phyloP scores from a whole-genome alignment of 2,888 invertebrate genomes.

The Zelleria hepariella region DNA sequence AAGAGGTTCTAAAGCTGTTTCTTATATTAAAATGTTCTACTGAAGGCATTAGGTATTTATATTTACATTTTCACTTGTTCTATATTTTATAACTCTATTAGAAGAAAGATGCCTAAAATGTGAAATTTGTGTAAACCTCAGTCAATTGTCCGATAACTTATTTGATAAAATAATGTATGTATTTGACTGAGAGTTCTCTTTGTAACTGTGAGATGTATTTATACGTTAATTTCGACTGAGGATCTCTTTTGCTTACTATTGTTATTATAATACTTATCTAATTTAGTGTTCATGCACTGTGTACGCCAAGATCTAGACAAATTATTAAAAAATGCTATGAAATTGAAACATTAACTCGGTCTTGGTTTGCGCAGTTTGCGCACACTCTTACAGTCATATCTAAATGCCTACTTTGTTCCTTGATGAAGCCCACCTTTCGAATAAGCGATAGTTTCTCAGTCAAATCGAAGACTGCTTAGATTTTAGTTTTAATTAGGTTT shows the following conservation, averaged over 20 bases:
- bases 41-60: not conserved
- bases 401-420: not conserved
- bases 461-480: slow-evolving; percentile 63
- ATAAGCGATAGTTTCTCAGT: slow-evolving; percentile 48
- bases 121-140: slow-evolving; percentile 9
- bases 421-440: slow-evolving; percentile 47
- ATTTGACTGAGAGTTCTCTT: slow-evolving; percentile 1
- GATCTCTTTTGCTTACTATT: not conserved
- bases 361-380: not conserved
- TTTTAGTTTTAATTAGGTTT: slow-evolving; percentile 12
- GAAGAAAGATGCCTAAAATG: not conserved
- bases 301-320: not conserved
- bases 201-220: not conserved
- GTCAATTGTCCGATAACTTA: slow-evolving; percentile 34
- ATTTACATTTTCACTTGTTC: not conserved
- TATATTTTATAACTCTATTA: not conserved
- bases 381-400: not conserved
- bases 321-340: no score
- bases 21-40: slow-evolving; percentile 18
- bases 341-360: no score
- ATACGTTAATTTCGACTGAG: slow-evolving; percentile 4
- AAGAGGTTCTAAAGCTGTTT: slow-evolving; percentile 46
- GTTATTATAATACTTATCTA: not conserved
- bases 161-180: not conserved
- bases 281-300: not conserved